These are phyloP conservation scores for Chloromyia formosa DNA, from an alignment of 2,888 invertebrate genomes.

Conservation along the genomic window DNA sequence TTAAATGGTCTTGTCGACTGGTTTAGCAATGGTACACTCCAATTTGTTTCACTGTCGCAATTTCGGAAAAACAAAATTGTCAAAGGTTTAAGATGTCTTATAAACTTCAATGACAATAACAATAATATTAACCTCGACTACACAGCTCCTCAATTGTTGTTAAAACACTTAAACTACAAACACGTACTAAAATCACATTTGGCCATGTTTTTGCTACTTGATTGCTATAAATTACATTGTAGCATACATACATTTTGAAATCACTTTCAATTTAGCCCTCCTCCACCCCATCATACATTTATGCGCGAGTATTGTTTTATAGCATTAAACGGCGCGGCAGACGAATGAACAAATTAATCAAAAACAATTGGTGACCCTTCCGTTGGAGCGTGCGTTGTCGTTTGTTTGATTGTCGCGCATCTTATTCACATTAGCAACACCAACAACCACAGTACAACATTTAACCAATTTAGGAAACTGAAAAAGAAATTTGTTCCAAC, in stretches of 20 bases:
- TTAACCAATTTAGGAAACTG: slow-evolving; percentile 34
- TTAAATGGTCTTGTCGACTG: no score
- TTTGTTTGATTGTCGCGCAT: slow-evolving; percentile 38
- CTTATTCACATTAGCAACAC: slow-evolving; percentile 29
- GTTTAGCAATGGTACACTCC: no score
- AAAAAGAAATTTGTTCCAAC: slow-evolving; percentile 9
- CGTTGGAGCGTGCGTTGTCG: slow-evolving; percentile 38
- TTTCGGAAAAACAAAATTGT: no score
- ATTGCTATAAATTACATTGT: slow-evolving; percentile 33
- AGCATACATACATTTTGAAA: slow-evolving; percentile 41
- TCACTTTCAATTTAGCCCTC: slow-evolving; percentile 29
- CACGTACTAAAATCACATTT: not conserved
- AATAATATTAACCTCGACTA: no score
- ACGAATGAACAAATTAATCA: slow-evolving; percentile 43
- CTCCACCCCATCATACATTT: slow-evolving; percentile 12
- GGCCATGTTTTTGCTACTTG: slow-evolving; percentile 4
- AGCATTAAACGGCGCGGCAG: slow-evolving; percentile 37
- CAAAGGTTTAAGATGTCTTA: no score
- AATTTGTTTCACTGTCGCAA: no score
- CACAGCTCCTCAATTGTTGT: no score
- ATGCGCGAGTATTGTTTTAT: not conserved
- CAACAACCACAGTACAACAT: slow-evolving; percentile 18
- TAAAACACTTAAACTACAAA: no score
- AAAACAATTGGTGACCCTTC: slow-evolving; percentile 42
- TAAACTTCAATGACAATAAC: no score